These are phyloP conservation scores for Orthonychiurus folsomi DNA, from an alignment of 2,888 invertebrate genomes.

Conservation along the genomic window DNA sequence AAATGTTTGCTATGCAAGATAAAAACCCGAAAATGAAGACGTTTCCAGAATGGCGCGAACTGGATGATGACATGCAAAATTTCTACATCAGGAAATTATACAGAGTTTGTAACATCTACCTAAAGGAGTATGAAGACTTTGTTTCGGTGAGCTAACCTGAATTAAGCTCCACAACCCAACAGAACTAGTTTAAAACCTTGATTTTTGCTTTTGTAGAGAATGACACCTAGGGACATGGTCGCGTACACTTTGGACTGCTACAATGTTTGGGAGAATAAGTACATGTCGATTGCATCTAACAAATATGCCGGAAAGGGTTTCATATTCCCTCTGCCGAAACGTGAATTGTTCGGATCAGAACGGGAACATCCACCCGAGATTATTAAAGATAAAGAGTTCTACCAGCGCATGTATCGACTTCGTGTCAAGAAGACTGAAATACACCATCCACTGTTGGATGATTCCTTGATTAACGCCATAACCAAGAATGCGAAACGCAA, in stretches of 20 bases:
- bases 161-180: not conserved
- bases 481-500: not conserved
- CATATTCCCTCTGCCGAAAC: conserved; percentile 15
- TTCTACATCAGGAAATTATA: conserved; percentile 28
- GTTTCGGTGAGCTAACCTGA: conserved; percentile 19
- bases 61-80: conserved; percentile 21
- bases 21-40: not conserved
- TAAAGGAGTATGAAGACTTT: conserved; percentile 29
- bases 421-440: not conserved
- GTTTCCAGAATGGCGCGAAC: conserved; percentile 16
- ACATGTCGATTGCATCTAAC: conserved; percentile 2
- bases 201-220: conserved; percentile 18
- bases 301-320: conserved; percentile 5
- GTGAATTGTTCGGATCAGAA: conserved; percentile 1
- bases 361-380: conserved; percentile 9
- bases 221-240: conserved; percentile 31
- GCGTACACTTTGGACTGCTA: conserved; percentile 21
- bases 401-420: not conserved
- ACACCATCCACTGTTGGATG: not conserved
- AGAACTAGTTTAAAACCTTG: not conserved
- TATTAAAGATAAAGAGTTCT: not conserved
- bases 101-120: not conserved
- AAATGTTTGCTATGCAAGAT: conserved; percentile 4
- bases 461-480: not conserved
- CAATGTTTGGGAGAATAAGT: conserved; percentile 14